Evolutionary conservation across 2,797 vertebrate species (phyloP).

Genomic region (Pangasius macronema): DNA sequence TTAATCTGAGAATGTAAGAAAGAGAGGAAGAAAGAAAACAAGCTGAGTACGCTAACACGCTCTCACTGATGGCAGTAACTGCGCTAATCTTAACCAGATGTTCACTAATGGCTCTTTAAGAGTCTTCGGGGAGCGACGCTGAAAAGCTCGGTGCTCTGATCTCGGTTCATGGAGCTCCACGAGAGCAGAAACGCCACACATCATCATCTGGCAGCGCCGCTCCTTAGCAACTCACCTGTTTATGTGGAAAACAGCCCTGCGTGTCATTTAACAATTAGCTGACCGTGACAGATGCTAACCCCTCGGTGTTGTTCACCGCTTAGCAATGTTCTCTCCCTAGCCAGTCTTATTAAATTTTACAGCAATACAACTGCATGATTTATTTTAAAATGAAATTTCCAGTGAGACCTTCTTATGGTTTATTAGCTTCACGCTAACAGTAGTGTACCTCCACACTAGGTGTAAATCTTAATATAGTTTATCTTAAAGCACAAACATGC

Average conservation of each 20-base stretch:
- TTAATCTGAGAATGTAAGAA: constrained; percentile 32
- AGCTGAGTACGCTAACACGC: constrained; percentile 24
- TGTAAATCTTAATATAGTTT: background rate
- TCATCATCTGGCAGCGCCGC: constrained; percentile 47
- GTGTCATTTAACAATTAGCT: constrained; percentile 41
- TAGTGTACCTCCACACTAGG: background rate
- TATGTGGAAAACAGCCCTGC: constrained; percentile 44
- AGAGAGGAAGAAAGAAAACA: constrained; percentile 38
- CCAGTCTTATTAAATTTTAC: background rate
- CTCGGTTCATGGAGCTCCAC: constrained; percentile 46
- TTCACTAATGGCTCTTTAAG: constrained; percentile 60
- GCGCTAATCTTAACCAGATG: constrained; percentile 57
- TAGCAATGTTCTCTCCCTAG: constrained; percentile 20
- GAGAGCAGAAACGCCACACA: constrained; percentile 44
- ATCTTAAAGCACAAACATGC: background rate
- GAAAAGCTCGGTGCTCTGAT: constrained; percentile 51
- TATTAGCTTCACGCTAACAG: constrained; percentile 7
- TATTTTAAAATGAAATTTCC: background rate
- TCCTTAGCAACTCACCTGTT: constrained; percentile 55
- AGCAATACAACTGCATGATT: background rate
- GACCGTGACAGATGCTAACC: constrained; percentile 26
- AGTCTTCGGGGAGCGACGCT: constrained; percentile 50
- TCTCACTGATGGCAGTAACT: constrained; percentile 48
- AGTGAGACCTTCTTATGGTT: background rate
- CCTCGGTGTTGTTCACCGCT: constrained; percentile 8